Percentiles rank a stretch among this genome's conserved stretches.
phyloP scores from a whole-genome alignment of 1,140 invertebrate species.

The Temnothorax nylanderi region DNA sequence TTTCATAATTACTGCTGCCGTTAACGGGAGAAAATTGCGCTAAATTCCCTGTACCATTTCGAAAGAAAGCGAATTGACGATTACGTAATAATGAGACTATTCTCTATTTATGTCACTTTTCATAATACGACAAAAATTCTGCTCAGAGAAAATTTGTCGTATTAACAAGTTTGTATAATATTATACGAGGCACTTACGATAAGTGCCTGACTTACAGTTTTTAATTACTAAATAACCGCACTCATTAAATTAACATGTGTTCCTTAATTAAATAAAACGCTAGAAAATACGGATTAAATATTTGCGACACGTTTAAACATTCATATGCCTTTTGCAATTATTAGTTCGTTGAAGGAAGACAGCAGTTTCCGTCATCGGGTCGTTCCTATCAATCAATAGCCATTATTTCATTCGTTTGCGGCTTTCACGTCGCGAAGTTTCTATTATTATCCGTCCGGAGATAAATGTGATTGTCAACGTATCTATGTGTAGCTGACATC shows the following conservation, averaged over 20 bases:
- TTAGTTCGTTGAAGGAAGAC: background rate
- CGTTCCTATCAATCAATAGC: background rate
- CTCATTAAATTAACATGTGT: background rate
- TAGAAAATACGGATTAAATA: background rate
- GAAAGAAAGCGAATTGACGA: background rate
- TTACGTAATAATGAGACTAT: background rate
- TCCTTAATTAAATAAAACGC: background rate
- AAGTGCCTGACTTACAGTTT: background rate
- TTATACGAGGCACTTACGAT: background rate
- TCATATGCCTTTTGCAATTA: background rate
- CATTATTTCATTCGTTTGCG: slow-evolving; percentile 24
- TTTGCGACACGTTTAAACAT: no score
- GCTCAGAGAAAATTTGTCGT: background rate
- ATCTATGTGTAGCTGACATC: slow-evolving; percentile 47
- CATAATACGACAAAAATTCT: background rate
- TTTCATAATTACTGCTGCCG: slow-evolving; percentile 8
- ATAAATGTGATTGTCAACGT: slow-evolving; percentile 14
- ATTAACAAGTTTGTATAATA: background rate
- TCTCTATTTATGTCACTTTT: background rate
- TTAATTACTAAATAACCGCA: background rate
- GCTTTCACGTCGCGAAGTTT: background rate
- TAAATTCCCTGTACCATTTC: background rate
- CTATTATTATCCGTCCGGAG: background rate
- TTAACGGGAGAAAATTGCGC: slow-evolving; percentile 18
- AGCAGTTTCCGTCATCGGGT: background rate